Conservation (phyloP, 2,888 invertebrate genomes). For the Dryomyza anilis region DNA sequence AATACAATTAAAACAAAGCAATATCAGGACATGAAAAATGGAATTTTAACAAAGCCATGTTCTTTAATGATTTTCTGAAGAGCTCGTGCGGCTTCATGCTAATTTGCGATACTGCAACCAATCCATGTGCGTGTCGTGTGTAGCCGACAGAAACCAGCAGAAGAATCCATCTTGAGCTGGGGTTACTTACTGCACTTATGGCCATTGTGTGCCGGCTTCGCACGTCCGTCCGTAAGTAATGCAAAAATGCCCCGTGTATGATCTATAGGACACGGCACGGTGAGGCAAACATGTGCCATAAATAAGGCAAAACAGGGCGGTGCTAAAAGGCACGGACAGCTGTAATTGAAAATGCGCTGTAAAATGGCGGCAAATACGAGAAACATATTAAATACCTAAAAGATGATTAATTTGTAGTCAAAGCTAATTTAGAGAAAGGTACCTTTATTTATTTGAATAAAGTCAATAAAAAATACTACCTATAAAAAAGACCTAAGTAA, state of each 20-base stretch:
- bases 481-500: not conserved
- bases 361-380: too few relatives aligned
- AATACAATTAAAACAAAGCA: not conserved
- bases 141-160: not conserved
- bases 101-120: not conserved
- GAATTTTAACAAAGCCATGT: not conserved
- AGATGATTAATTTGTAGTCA: not conserved
- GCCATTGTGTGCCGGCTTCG: not conserved
- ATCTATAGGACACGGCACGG: not conserved
- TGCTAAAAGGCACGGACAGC: conserved; percentile 1
- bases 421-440: too few relatives aligned
- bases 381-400: not conserved
- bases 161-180: not conserved
- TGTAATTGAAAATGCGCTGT: not conserved
- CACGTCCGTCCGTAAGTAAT: not conserved
- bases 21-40: not conserved
- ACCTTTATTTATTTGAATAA: not conserved
- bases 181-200: not conserved
- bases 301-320: too few relatives aligned
- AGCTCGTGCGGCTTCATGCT: conserved; percentile 9
- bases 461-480: not conserved
- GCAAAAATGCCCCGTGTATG: not conserved
- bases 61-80: not conserved
- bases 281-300: too few relatives aligned
- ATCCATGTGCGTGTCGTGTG: not conserved